Evolutionary conservation across 92 coral and sea anemone genomes (phyloP).

Genomic region (Galaxea fascicularis): DNA sequence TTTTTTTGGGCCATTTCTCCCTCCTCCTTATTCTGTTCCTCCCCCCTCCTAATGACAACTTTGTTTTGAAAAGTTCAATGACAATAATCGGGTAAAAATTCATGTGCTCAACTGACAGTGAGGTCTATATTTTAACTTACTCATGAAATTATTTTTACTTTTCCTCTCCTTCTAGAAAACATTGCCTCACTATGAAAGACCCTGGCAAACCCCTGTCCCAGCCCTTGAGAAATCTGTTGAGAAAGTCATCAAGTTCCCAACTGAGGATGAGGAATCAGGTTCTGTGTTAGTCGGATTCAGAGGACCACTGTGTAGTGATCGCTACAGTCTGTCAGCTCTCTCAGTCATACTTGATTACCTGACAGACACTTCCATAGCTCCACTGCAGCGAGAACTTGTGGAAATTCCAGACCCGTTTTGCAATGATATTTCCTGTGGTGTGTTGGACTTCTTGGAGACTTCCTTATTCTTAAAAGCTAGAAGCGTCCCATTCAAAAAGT

Average conservation of each 20-base stretch:
- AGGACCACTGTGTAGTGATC: conserved; percentile 85
- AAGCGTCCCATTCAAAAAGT: conserved; percentile 84
- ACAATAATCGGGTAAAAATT: too few species aligned
- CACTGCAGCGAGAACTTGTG: conserved; percentile 89
- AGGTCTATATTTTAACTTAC: not conserved
- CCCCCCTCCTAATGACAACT: too few species aligned
- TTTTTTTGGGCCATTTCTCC: too few species aligned
- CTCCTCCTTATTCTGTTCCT: too few species aligned
- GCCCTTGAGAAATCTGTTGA: conserved; percentile 58
- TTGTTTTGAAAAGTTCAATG: too few species aligned
- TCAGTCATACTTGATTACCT: conserved; percentile 86
- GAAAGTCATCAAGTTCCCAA: conserved; percentile 81
- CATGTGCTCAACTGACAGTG: not conserved
- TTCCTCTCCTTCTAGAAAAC: conserved; percentile 54
- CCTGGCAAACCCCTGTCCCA: conserved; percentile 93
- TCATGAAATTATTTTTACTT: not conserved
- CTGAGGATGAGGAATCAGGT: conserved; percentile 96
- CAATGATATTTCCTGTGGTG: conserved; percentile 78
- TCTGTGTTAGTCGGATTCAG: conserved; percentile 85
- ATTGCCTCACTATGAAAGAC: conserved; percentile 82
- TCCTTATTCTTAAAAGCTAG: conserved; percentile 82
- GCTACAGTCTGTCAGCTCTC: conserved; percentile 69
- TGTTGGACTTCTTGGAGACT: conserved; percentile 82
- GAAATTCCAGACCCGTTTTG: conserved; percentile 95
- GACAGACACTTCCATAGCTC: conserved; percentile 94